Percentiles rank a stretch among this genome's conserved stretches.
Evolutionary conservation across 2,888 invertebrate genomes (phyloP).

Genomic region (Zygothrica quintamaculata): DNA sequence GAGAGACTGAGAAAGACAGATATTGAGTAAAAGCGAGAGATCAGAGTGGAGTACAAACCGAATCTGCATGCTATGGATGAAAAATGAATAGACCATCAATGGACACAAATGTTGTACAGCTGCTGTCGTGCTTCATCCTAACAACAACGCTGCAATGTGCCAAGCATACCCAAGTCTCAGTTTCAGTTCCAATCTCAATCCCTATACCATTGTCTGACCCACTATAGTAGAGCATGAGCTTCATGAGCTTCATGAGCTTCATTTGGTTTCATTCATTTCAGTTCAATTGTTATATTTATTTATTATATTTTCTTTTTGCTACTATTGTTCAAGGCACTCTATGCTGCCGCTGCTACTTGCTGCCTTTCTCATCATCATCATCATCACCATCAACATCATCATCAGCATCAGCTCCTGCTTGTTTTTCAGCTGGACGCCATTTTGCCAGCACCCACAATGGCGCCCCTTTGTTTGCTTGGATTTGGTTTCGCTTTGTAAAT

Average conservation of each 20-base stretch:
- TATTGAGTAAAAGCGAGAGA: conserved; percentile 7
- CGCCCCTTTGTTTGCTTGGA: conserved; percentile 53
- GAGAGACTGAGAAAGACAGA: conserved; percentile 7
- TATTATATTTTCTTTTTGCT: conserved; percentile 53
- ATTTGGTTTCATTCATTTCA: conserved; percentile 67
- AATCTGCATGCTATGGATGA: conserved; percentile 40
- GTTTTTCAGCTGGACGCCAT: conserved; percentile 31
- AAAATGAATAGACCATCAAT: conserved; percentile 29
- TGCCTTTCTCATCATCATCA: conserved; percentile 5
- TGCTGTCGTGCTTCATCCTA: conserved; percentile 15
- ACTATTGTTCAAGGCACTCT: conserved; percentile 31
- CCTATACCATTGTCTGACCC: conserved; percentile 7
- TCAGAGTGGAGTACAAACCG: too few species aligned
- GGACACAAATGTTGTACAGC: conserved; percentile 32
- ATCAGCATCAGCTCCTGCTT: conserved; percentile 1
- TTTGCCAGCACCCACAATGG: conserved; percentile 60
- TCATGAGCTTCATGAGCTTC: conserved; percentile 56
- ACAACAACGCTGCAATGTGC: conserved; percentile 31
- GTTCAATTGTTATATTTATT: conserved; percentile 74
- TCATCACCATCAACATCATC: conserved; percentile 5
- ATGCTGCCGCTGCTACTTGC: neutral
- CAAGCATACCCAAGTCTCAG: neutral
- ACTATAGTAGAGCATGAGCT: too few species aligned
- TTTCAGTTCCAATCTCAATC: neutral
- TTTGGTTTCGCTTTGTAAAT: conserved; percentile 76